These are phyloP conservation scores for Clivina fossor DNA, from an alignment of 2,888 invertebrate genomes.

Conservation along the genomic window DNA sequence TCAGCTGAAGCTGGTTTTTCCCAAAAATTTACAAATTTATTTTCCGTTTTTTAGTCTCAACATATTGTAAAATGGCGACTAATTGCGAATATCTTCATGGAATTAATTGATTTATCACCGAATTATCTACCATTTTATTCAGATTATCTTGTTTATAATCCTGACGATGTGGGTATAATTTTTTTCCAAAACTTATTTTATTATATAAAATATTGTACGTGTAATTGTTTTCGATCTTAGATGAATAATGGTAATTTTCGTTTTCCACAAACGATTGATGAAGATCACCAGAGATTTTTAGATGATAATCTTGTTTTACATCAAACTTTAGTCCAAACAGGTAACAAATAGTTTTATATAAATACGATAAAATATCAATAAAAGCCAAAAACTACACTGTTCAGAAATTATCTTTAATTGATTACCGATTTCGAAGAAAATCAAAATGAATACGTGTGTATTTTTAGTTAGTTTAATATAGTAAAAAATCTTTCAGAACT, in stretches of 20 bases:
- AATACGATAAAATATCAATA: too few relatives aligned
- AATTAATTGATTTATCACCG: conserved; percentile 48
- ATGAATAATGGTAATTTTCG: neutral
- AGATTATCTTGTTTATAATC: neutral
- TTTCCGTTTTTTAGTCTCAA: conserved; percentile 44
- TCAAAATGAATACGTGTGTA: too few relatives aligned
- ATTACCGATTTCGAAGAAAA: too few relatives aligned
- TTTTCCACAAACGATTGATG: neutral
- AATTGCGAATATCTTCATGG: conserved; percentile 50
- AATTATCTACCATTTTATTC: neutral
- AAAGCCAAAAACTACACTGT: too few relatives aligned
- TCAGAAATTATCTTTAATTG: too few relatives aligned
- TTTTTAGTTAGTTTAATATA: too few relatives aligned
- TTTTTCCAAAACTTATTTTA: neutral
- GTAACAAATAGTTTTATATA: too few relatives aligned
- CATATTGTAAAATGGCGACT: conserved; percentile 50
- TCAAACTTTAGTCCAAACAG: too few relatives aligned
- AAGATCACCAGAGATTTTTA: neutral
- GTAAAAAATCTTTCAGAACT: too few relatives aligned
- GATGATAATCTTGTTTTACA: too few relatives aligned
- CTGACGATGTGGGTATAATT: neutral
- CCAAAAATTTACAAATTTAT: neutral
- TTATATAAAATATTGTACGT: neutral
- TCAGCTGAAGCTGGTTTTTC: neutral
- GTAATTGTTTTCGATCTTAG: neutral